A percentile compares a stretch with the other conserved stretches of the same genome.
Evolutionary conservation across 2,113 vertebrate genomes (phyloP).

Genomic region (Prietella phreatophila): DNA sequence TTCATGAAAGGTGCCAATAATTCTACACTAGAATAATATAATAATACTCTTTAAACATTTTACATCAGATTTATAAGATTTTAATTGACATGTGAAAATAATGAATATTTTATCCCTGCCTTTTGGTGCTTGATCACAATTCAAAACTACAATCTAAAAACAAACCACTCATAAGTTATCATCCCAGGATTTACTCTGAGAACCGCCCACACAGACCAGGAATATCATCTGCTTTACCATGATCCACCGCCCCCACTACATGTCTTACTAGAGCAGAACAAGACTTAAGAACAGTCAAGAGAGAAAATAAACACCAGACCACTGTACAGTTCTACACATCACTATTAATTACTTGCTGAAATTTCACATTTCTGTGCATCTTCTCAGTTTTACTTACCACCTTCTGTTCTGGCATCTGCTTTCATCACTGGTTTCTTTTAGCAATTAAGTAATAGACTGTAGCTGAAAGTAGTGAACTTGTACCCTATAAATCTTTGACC

Average conservation of each 20-base stretch:
- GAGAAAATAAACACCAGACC: neutral
- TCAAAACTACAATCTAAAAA: neutral
- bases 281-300: slow-evolving; percentile 17
- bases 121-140: neutral
- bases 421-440: neutral
- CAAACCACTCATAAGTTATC: slow-evolving; percentile 16
- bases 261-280: slow-evolving; percentile 24
- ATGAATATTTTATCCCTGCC: neutral
- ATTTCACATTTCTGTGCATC: neutral
- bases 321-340: neutral
- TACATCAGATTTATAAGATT: neutral
- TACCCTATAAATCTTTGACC: neutral
- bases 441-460: neutral
- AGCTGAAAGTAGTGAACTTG: neutral
- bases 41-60: neutral
- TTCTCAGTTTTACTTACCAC: neutral
- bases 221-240: slow-evolving; percentile 33
- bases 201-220: slow-evolving; percentile 34
- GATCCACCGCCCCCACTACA: slow-evolving; percentile 29
- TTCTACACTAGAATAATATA: neutral
- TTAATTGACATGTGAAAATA: neutral
- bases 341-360: neutral
- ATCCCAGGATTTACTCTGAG: slow-evolving; percentile 12
- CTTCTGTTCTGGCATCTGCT: neutral
- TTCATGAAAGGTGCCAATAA: neutral